These are phyloP conservation scores for Melanotus villosus DNA, from an alignment of 2,888 invertebrate genomes.

Conservation along the genomic window DNA sequence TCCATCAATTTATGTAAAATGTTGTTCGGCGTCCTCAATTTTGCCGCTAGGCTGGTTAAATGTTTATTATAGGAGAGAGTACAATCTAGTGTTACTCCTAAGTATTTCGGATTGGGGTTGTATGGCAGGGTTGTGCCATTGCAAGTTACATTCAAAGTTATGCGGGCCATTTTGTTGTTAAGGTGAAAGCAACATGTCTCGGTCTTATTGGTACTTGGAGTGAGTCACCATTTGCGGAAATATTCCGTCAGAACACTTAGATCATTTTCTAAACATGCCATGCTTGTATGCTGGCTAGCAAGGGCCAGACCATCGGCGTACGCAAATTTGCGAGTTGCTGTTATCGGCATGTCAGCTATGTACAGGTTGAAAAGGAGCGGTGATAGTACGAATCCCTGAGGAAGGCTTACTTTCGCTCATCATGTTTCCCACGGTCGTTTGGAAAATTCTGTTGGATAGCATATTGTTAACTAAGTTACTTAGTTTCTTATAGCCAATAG, in stretches of 20 bases:
- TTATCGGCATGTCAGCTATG: conserved; percentile 17
- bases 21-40: no score
- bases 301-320: conserved; percentile 24
- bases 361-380: conserved; percentile 25
- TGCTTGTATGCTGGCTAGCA: conserved; percentile 7
- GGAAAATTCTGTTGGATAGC: no score
- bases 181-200: no score
- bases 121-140: conserved; percentile 6
- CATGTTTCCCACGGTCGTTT: no score
- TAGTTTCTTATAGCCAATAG: no score
- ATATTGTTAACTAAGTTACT: no score
- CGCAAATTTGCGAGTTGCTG: conserved; percentile 18
- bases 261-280: not conserved
- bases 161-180: conserved; percentile 2
- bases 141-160: conserved; percentile 2
- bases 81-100: no score
- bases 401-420: not conserved
- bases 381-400: conserved; percentile 30
- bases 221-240: conserved; percentile 16
- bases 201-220: no score
- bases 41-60: no score
- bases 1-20: no score
- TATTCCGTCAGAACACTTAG: no score
- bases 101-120: not conserved
- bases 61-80: no score